These are phyloP conservation scores for Tenodera sinensis DNA, from an alignment of 2,888 invertebrate species.

Conservation along the genomic window DNA sequence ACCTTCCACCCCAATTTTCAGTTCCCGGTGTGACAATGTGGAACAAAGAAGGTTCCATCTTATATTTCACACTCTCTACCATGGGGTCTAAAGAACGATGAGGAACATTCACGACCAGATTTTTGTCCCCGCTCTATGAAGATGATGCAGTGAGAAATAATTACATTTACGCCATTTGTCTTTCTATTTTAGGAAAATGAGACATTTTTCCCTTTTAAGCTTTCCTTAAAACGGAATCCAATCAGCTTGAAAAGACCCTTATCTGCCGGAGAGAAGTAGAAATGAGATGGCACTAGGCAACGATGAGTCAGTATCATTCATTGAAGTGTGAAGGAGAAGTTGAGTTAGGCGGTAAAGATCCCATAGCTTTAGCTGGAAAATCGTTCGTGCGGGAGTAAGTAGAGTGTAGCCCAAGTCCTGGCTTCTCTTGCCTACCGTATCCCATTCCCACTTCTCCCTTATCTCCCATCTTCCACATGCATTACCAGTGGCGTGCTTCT, in stretches of 20 bases:
- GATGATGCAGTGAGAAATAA: not conserved
- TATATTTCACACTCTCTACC: no score
- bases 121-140: not conserved
- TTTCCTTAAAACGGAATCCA: not conserved
- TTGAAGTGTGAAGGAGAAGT: not conserved
- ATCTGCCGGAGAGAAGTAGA: not conserved
- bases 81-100: no score
- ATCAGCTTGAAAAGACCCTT: not conserved
- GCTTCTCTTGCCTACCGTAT: not conserved
- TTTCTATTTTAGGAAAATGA: not conserved
- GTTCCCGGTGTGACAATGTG: no score
- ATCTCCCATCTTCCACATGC: not conserved
- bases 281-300: not conserved
- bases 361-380: not conserved
- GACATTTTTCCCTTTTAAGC: not conserved
- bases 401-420: not conserved
- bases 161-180: not conserved
- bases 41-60: no score
- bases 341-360: not conserved
- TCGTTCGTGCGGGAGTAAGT: not conserved
- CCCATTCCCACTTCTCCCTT: not conserved
- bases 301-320: not conserved
- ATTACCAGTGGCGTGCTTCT: not conserved
- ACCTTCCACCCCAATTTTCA: no score
- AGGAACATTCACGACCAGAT: no score